Evolutionary conservation across 1,140 invertebrate genomes (phyloP).

Genomic region (Lucilia cuprina): DNA sequence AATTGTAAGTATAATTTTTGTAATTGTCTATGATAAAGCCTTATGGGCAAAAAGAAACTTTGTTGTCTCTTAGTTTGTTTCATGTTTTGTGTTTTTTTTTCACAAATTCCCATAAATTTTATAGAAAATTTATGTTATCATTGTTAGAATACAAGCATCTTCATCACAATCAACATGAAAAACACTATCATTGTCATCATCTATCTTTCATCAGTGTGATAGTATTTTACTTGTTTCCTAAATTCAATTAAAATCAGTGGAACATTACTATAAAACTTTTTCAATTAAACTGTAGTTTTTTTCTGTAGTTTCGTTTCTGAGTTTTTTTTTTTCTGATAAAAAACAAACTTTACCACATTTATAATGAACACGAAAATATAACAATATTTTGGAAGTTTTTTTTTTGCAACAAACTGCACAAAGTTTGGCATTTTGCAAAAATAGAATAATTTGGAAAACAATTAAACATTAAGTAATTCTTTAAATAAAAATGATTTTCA

Average conservation of each 20-base stretch:
- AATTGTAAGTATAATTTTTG: no score
- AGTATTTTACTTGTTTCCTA: neutral
- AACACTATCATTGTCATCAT: neutral
- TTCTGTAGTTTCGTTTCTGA: neutral
- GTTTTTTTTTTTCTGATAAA: neutral
- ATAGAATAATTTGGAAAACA: neutral
- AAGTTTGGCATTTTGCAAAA: neutral
- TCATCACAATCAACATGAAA: neutral
- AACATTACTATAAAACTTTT: constrained; percentile 20
- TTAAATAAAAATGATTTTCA: no score
- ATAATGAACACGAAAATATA: constrained; percentile 5
- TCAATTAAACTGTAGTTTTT: constrained; percentile 20
- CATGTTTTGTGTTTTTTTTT: neutral
- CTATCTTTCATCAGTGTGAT: neutral
- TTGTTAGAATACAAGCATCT: neutral
- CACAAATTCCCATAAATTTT: neutral
- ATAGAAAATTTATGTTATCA: neutral
- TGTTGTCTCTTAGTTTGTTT: neutral
- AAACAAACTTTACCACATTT: neutral
- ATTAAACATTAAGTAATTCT: neutral
- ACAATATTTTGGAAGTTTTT: neutral
- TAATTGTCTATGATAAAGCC: no score
- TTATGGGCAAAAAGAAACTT: neutral
- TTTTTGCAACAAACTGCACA: neutral
- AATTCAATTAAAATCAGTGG: constrained; percentile 34